phyloP scores from a whole-genome alignment of 1,140 invertebrate genomes.

The Apis dorsata region DNA sequence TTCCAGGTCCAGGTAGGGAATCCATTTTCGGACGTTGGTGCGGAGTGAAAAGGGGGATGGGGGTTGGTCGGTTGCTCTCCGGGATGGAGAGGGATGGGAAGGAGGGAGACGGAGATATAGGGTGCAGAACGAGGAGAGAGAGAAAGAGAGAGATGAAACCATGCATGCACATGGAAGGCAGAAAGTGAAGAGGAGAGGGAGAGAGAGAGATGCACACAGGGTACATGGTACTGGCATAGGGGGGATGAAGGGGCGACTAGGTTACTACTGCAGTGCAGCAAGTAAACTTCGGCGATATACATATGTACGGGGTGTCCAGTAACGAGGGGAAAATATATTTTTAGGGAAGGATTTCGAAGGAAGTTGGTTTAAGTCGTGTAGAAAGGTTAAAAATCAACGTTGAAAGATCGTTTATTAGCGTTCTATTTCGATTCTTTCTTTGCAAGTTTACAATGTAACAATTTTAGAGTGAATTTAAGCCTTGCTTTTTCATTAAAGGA shows the following conservation, averaged over 20 bases:
- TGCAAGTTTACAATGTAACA: no score
- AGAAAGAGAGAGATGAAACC: neutral
- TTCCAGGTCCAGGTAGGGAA: constrained; percentile 54
- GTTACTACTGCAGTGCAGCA: constrained; percentile 64
- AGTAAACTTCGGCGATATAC: constrained; percentile 55
- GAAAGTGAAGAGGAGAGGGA: constrained; percentile 14
- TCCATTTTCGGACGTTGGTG: constrained; percentile 52
- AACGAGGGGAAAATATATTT: no score
- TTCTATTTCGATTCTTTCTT: no score
- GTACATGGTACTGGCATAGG: neutral
- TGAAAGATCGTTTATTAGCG: no score
- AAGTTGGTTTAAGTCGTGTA: no score
- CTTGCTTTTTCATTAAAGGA: no score
- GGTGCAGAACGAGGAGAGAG: neutral
- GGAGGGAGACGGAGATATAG: neutral
- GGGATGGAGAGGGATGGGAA: neutral
- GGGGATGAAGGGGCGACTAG: constrained; percentile 29
- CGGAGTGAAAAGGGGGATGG: no score
- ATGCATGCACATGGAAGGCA: neutral
- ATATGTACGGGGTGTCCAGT: constrained; percentile 6
- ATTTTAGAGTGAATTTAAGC: no score
- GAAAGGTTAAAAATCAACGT: no score
- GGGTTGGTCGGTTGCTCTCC: no score
- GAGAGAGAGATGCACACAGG: constrained; percentile 22
- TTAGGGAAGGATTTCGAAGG: no score